Percentiles rank a stretch among this genome's conserved stretches.
These are phyloP conservation scores for Notospermus geniculatus DNA, from an alignment of 1,140 invertebrate genomes.

Conservation along the genomic window DNA sequence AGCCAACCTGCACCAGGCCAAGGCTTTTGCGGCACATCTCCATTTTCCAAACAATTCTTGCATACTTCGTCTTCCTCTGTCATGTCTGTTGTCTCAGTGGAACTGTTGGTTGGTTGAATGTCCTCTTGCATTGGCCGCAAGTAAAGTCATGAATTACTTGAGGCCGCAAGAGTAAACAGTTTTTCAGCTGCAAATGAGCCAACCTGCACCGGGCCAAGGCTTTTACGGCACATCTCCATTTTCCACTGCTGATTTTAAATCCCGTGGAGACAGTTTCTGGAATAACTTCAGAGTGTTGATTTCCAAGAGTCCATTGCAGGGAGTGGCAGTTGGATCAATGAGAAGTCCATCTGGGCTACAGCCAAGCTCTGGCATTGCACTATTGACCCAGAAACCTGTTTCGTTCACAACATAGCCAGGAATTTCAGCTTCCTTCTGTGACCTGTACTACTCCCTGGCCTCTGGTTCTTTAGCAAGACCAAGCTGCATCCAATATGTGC, in stretches of 20 bases:
- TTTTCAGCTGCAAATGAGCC: not conserved
- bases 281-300: slow-evolving; percentile 1
- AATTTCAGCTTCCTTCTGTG: not conserved
- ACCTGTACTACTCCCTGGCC: not conserved
- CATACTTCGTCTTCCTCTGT: no score
- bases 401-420: not conserved
- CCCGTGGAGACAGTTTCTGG: not conserved
- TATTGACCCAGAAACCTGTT: slow-evolving; percentile 1
- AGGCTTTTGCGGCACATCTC: no score
- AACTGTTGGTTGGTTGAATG: no score
- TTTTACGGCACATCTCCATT: not conserved
- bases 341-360: not conserved
- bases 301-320: not conserved
- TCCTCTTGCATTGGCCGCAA: no score
- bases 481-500: not conserved
- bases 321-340: not conserved
- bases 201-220: not conserved
- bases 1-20: no score
- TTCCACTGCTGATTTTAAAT: not conserved
- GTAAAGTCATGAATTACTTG: no score
- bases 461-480: not conserved
- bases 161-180: no score
- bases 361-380: not conserved
- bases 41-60: no score
- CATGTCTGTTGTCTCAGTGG: no score